phyloP scores from a whole-genome alignment of 1,140 invertebrate genomes.

The Bacillus rossius region DNA sequence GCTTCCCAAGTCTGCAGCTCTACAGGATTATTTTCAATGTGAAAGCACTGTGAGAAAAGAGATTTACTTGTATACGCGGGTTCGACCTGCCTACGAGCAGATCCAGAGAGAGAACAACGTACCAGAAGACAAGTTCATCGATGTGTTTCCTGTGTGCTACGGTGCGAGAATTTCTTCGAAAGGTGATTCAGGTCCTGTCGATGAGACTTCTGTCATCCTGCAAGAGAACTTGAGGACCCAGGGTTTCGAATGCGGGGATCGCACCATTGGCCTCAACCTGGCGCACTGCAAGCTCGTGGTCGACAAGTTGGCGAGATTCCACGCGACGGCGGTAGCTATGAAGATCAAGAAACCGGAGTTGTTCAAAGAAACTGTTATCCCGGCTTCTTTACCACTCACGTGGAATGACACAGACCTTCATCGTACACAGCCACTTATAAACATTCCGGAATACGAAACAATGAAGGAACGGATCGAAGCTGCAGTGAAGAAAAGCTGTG shows the following conservation, averaged over 20 bases:
- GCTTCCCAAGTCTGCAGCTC: not conserved
- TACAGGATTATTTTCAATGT: not conserved
- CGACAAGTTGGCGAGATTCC: not conserved
- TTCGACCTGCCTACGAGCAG: not conserved
- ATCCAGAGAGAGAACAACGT: conserved; percentile 6
- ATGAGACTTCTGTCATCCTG: conserved; percentile 1
- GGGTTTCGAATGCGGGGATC: not conserved
- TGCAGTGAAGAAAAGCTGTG: not conserved
- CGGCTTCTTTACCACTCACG: not conserved
- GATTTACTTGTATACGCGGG: conserved; percentile 4
- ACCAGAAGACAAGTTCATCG: not conserved
- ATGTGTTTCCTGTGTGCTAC: conserved; percentile 6
- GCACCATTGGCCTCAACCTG: not conserved
- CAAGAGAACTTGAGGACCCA: not conserved
- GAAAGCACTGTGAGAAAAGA: conserved; percentile 8
- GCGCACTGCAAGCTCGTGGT: conserved; percentile 5
- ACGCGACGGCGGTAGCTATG: not conserved
- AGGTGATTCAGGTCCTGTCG: not conserved
- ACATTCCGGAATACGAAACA: not conserved
- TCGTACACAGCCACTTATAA: not conserved
- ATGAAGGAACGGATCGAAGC: not conserved
- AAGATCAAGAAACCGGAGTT: conserved; percentile 3
- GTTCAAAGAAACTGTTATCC: not conserved
- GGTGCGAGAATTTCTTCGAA: not conserved
- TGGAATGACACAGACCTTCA: not conserved